phyloP scores from a whole-genome alignment of 2,888 invertebrate genomes.

The Pogonocherus hispidulus region DNA sequence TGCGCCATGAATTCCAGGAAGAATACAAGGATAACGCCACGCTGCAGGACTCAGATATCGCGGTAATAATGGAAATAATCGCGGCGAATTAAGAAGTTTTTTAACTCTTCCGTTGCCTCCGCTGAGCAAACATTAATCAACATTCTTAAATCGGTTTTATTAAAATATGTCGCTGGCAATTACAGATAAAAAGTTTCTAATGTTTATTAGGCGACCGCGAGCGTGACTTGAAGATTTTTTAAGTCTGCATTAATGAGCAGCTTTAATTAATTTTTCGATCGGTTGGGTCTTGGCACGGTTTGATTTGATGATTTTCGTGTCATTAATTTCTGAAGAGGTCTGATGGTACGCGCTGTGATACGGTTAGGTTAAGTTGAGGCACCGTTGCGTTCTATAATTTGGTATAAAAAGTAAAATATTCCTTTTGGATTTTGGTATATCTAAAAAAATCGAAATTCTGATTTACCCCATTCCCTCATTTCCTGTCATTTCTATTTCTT shows the following conservation, averaged over 20 bases:
- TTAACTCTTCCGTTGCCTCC: constrained; percentile 59
- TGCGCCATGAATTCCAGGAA: constrained; percentile 56
- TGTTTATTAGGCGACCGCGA: constrained; percentile 26
- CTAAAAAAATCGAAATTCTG: no score
- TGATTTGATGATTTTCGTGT: neutral
- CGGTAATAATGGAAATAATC: constrained; percentile 68
- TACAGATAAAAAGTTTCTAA: constrained; percentile 59
- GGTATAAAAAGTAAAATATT: no score
- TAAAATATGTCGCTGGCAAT: constrained; percentile 62
- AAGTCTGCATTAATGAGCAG: constrained; percentile 19
- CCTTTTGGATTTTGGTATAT: no score
- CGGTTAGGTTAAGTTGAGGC: no score
- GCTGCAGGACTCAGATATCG: constrained; percentile 67
- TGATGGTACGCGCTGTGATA: no score
- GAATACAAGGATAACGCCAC: constrained; percentile 46
- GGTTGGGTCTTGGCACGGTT: neutral
- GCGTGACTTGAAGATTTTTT: constrained; percentile 29
- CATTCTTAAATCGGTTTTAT: constrained; percentile 53
- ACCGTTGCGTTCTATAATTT: no score
- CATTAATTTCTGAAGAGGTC: constrained; percentile 6
- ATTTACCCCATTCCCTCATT: no score
- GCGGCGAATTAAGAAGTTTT: constrained; percentile 68
- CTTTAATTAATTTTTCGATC: constrained; percentile 22
- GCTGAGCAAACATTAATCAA: constrained; percentile 58
- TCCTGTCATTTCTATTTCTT: no score